Percentiles rank a stretch among this genome's conserved stretches.
Evolutionary conservation across 2,797 vertebrate species (phyloP).

Genomic region (Poeciliopsis gracilis): DNA sequence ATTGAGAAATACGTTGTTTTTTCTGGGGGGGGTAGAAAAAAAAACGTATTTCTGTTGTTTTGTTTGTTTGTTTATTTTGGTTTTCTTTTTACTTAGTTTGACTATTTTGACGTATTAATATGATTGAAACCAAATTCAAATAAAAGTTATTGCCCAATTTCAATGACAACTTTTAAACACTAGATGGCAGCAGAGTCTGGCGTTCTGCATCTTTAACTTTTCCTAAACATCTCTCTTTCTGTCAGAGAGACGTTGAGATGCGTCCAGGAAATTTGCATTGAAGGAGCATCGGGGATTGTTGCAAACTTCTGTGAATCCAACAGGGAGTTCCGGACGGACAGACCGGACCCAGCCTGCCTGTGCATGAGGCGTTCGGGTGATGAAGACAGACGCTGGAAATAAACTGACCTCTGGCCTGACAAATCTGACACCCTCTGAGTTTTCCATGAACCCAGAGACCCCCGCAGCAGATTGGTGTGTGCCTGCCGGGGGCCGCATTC

Average conservation of each 20-base stretch:
- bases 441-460: conserved; percentile 71
- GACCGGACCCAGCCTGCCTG: conserved; percentile 9
- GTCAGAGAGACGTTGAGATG: background rate
- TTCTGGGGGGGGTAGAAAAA: too few relatives aligned
- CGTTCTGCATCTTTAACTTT: background rate
- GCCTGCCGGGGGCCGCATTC: conserved; percentile 34
- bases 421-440: conserved; percentile 69
- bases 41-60: too few relatives aligned
- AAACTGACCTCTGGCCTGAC: conserved; percentile 67
- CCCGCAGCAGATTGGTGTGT: conserved; percentile 23
- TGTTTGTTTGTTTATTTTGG: too few relatives aligned
- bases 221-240: background rate
- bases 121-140: background rate
- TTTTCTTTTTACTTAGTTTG: too few relatives aligned
- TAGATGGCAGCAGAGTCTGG: conserved; percentile 10
- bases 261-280: background rate
- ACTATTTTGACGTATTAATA: too few relatives aligned
- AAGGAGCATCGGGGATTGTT: background rate
- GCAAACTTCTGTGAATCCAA: conserved; percentile 4
- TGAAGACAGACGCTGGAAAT: conserved; percentile 70
- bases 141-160: background rate
- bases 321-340: conserved; percentile 10
- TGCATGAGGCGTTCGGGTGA: conserved; percentile 33
- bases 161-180: background rate
- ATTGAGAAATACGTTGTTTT: too few relatives aligned